Percentiles rank a stretch among this genome's conserved stretches.
phyloP scores from a whole-genome alignment of 92 coral and sea anemone genomes.

The Paramuricea clavata region DNA sequence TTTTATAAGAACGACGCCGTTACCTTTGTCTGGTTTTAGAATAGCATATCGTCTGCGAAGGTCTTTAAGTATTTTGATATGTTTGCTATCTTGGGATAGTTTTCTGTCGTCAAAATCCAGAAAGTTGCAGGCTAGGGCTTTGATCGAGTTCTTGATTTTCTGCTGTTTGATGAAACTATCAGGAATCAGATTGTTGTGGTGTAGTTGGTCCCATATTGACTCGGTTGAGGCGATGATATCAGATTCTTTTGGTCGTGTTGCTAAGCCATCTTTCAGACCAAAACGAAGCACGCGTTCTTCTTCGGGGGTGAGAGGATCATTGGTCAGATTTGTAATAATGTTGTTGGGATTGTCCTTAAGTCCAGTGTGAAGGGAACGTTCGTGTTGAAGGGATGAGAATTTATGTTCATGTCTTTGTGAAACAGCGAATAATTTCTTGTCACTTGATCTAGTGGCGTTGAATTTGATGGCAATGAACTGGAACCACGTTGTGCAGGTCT shows the following conservation, averaged over 20 bases:
- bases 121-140: no score
- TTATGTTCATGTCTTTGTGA: not conserved
- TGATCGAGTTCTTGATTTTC: no score
- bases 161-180: no score
- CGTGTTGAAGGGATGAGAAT: not conserved
- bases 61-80: no score
- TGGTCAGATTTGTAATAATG: not conserved
- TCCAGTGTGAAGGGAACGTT: not conserved
- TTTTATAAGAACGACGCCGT: no score
- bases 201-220: conserved; percentile 40
- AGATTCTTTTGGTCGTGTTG: conserved; percentile 2
- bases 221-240: conserved; percentile 26
- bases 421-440: not conserved
- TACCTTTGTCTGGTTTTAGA: no score
- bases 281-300: not conserved
- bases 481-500: not conserved
- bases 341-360: conserved; percentile 17
- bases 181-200: no score
- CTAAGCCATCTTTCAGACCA: conserved; percentile 24
- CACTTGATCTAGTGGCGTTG: not conserved
- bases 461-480: not conserved
- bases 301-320: not conserved
- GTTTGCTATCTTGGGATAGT: no score
- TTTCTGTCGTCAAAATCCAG: no score
- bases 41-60: no score